Conservation (phyloP, 2,888 invertebrate genomes). For the Leptinotarsa rubiginosa region DNA sequence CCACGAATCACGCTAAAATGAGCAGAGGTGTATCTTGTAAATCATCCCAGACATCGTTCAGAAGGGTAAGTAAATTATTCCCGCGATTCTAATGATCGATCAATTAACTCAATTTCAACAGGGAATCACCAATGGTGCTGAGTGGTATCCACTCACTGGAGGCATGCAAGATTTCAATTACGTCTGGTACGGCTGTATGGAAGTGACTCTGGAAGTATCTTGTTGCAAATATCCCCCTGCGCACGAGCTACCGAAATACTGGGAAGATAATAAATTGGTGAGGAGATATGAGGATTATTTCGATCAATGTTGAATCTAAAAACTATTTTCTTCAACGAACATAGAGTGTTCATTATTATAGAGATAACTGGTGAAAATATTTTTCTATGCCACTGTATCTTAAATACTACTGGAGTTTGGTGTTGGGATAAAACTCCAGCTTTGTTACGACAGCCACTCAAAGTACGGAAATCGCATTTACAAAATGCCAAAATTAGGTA, state of each 20-base stretch:
- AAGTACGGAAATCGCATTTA: too few species aligned
- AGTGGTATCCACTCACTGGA: conserved; percentile 92
- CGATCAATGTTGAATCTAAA: too few species aligned
- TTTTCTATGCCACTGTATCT: too few species aligned
- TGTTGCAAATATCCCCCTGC: conserved; percentile 94
- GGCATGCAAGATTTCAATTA: conserved; percentile 97
- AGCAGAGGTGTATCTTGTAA: conserved; percentile 86
- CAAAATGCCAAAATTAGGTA: too few species aligned
- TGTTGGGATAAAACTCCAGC: too few species aligned
- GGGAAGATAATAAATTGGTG: conserved; percentile 90
- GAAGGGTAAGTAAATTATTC: conserved; percentile 64
- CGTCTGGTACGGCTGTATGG: conserved; percentile 93
- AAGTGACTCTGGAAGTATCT: conserved; percentile 92
- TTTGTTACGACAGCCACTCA: too few species aligned
- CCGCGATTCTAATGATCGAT: neutral
- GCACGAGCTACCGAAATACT: conserved; percentile 82
- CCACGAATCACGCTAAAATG: conserved; percentile 91
- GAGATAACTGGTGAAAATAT: too few species aligned
- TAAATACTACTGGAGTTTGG: too few species aligned
- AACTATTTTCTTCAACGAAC: too few species aligned
- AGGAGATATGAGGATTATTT: conserved; percentile 46
- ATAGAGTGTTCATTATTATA: too few species aligned
- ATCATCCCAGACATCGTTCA: conserved; percentile 79
- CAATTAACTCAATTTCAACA: conserved; percentile 58
- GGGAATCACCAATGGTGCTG: conserved; percentile 95